Base-by-base conservation (phyloP, 2,113 vertebrate species). In the Dermatemys mawii region DNA sequence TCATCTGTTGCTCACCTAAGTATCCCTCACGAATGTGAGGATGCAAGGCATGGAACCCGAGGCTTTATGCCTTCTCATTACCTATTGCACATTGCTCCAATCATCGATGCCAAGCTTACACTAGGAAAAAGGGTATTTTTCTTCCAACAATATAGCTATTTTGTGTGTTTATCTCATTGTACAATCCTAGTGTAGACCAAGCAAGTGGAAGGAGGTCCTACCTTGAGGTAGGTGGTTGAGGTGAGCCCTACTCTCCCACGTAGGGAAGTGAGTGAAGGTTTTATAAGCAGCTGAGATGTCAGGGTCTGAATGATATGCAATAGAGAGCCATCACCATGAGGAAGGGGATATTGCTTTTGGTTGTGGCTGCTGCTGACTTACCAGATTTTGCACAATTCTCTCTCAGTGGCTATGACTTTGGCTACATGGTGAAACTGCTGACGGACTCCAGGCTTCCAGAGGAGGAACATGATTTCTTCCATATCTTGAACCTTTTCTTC, bases 391-490 rank as follows among this genome's bases (percentile, higher is more conserved):
- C 50, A 1, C 93, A 32, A 8, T 96, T 96, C 63, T 96, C 10
- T 92, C 83, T 24, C 91, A 99, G 99, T 79, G 99, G 99, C 75
- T 99, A 99, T 94, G 99, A 99, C 96, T 99, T 99, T 24, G 99
- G 99, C 82, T 99, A 99, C 98, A 98, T 99, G 98, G 99, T 99
- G 94, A 99, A 99, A 96, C 98, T 99, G 54, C 98, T 99, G 86
- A 99, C 99, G 2, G 99, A 99, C 93, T 98, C 99, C 11, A 98
- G 99, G 50, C 98, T 99, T 73, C 99, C 99, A 3, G 99, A 99
- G 95, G 99, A 99, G 91, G 99, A 99, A 75, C 99, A 99, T 4
- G 99, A 99, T 83, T 99, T 99, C 97, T 99, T 99, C 96, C 99
- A 99, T 97, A 99, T 99, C 96, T 97, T 99, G 96, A 99, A 99